A percentile compares a stretch with the other conserved stretches of the same genome.
phyloP scores from a whole-genome alignment of 2,888 invertebrate genomes.

The Tenthredo distinguenda region DNA sequence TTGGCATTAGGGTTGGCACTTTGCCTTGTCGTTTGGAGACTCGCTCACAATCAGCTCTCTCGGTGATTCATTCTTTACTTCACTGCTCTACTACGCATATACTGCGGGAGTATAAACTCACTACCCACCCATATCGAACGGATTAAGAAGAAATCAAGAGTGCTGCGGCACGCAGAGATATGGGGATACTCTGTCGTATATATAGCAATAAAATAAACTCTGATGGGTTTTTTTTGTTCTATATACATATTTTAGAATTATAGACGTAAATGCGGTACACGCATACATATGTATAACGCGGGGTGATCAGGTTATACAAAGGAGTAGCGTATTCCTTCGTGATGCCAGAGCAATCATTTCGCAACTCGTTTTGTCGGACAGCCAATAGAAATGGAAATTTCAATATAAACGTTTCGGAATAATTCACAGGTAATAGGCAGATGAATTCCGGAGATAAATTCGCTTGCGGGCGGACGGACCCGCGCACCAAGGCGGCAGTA shows the following conservation, averaged over 20 bases:
- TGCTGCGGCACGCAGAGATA: neutral
- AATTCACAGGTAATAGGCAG: constrained; percentile 66
- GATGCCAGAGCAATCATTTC: constrained; percentile 61
- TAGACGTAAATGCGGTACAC: no score
- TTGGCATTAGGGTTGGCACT: constrained; percentile 77
- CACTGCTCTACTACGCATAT: neutral
- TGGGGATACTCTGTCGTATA: neutral
- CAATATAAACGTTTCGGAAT: constrained; percentile 64
- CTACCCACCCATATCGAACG: neutral
- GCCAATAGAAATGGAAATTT: constrained; percentile 68
- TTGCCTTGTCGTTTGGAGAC: constrained; percentile 69
- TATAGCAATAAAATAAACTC: no score
- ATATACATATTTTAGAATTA: no score
- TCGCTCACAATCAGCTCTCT: constrained; percentile 45
- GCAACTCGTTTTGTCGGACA: constrained; percentile 56
- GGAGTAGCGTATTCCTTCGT: constrained; percentile 13
- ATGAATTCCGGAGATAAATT: constrained; percentile 71
- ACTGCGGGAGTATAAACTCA: neutral
- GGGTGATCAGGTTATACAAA: neutral
- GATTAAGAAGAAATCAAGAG: neutral
- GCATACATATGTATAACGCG: no score
- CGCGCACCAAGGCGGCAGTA: neutral
- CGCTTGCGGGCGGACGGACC: constrained; percentile 61
- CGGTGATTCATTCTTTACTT: constrained; percentile 49
- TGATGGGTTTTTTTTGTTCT: no score